phyloP scores from a whole-genome alignment of 2,888 invertebrate species.

The Panopea generosa region DNA sequence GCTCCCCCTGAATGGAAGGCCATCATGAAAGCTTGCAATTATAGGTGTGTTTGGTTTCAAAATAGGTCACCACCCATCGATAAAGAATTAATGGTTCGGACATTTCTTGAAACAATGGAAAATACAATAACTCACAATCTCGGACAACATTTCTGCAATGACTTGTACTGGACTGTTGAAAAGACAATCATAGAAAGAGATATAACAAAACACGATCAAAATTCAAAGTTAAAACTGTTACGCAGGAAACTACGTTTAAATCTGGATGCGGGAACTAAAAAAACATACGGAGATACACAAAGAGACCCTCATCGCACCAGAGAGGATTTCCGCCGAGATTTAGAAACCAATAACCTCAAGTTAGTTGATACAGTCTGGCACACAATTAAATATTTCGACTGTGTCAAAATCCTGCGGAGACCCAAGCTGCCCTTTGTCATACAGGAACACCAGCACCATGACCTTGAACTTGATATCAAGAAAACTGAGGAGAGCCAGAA shows the following conservation, averaged over 20 bases:
- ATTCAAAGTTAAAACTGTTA: constrained; percentile 42
- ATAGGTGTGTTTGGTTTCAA: constrained; percentile 62
- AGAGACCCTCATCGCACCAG: constrained; percentile 50
- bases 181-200: constrained; percentile 55
- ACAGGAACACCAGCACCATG: constrained; percentile 9
- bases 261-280: constrained; percentile 53
- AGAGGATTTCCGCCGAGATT: constrained; percentile 47
- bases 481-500: constrained; percentile 9
- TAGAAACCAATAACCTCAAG: constrained; percentile 53
- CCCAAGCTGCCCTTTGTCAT: constrained; percentile 36
- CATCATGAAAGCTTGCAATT: constrained; percentile 62
- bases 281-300: constrained; percentile 53
- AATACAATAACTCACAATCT: constrained; percentile 50
- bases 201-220: constrained; percentile 48
- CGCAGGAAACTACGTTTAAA: constrained; percentile 55
- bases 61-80: constrained; percentile 56
- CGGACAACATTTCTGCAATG: constrained; percentile 59
- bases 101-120: constrained; percentile 64
- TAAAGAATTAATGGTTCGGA: constrained; percentile 62
- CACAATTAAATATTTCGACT: constrained; percentile 57
- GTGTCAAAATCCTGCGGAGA: constrained; percentile 46
- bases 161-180: constrained; percentile 56
- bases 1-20: constrained; percentile 61
- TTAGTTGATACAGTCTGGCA: constrained; percentile 60
- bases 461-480: constrained; percentile 29